Evolutionary conservation across 2,797 vertebrate species (phyloP), one percentile per base, ranked within the genome.

Genomic region (Myotis myotis): DNA sequence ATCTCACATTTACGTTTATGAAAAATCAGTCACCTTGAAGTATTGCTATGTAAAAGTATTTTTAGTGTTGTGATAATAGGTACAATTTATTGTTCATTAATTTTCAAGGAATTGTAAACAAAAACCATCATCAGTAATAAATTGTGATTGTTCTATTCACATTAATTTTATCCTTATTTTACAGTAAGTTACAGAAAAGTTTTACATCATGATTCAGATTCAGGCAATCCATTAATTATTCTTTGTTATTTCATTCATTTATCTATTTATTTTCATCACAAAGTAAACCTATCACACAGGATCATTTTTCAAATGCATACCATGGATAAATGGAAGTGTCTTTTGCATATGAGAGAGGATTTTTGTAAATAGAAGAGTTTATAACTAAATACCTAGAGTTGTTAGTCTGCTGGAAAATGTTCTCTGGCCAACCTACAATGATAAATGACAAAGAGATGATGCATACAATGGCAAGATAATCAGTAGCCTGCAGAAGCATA

Each of bases 401-500:
- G 79, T 60, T 79, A 89, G 30, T 89, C 44, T 60, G 38, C 53
- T 49, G 30, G 74, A 68, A 97, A 87, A 66, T 81, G 53, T 71
- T 75, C 88, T 83, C 55, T 22, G 57, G 33, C 55, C 38, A 66
- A 11, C 28, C 8, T 79, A 20, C n/a, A 25, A 68, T 66, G 91
- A 93, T 70, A 80, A 72, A 87, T 90, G 47, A 20, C 41, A 64
- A 80, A 78, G 60, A 53, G 76, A 55, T 60, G 88, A 66, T 91
- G 66, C 68, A 55, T 78, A n/a, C 79, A 81, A 76, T n/a, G 64
- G 41, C 72, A 81, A 57, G 19, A 49, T 57, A 25, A 81, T 87
- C 33, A 6, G 53, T n/a, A 62, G 64, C 89, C 68, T 62, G 49
- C 62, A 89, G 57, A 91, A 88, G 12, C 62, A 33, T 0, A 85